Percentiles rank a stretch among this genome's conserved stretches.
These are phyloP conservation scores for Chironomus tentans DNA, from an alignment of 2,888 invertebrate genomes.

Conservation along the genomic window DNA sequence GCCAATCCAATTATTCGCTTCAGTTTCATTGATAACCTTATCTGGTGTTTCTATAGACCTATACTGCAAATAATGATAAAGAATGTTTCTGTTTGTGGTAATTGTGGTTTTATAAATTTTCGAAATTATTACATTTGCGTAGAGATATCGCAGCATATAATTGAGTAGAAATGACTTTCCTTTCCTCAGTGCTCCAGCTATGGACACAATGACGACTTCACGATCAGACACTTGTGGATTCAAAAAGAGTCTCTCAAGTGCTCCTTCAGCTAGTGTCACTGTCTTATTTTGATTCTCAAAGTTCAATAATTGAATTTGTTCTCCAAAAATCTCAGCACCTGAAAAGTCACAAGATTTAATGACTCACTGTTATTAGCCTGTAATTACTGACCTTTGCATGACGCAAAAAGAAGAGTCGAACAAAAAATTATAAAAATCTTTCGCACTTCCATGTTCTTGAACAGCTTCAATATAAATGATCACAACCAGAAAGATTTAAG, in stretches of 20 bases:
- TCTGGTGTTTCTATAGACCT: neutral
- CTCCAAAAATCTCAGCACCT: neutral
- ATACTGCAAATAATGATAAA: neutral
- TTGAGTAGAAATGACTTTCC: constrained; percentile 28
- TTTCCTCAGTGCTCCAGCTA: constrained; percentile 27
- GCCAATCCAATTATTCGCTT: constrained; percentile 17
- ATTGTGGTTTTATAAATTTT: neutral
- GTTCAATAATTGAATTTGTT: neutral
- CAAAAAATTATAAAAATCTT: too few species aligned
- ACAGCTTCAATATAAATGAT: too few species aligned
- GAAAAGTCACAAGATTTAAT: too few species aligned
- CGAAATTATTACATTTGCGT: constrained; percentile 23
- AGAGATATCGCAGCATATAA: constrained; percentile 26
- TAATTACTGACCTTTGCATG: too few species aligned
- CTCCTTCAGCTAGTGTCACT: neutral
- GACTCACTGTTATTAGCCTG: too few species aligned
- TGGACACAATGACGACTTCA: constrained; percentile 25
- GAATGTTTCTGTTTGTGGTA: neutral
- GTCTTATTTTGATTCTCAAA: neutral
- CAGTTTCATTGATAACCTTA: neutral
- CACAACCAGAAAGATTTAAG: too few species aligned
- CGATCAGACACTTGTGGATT: neutral
- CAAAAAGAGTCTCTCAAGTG: neutral
- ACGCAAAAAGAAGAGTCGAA: too few species aligned
- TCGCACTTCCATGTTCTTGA: too few species aligned